Base-by-base conservation (phyloP, 1,140 invertebrate species). In the Brachionus calyciflorus region DNA sequence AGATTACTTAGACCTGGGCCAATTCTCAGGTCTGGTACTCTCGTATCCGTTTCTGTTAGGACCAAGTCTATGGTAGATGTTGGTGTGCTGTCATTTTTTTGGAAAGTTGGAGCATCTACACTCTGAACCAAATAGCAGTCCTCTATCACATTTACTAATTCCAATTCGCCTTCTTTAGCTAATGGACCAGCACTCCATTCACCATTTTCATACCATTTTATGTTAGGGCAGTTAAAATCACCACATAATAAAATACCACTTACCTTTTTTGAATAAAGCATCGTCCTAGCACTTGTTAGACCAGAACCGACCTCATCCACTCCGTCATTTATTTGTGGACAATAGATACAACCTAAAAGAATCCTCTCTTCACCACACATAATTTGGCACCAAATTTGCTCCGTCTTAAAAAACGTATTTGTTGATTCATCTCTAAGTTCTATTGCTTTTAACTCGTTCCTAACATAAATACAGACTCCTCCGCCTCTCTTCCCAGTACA, bases 401-500 rank as follows among this genome's bases (percentile, higher is more conserved):
- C 63, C n/a, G n/a, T n/a, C n/a, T n/a, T n/a, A n/a, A n/a, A n/a
- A n/a, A n/a, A n/a, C n/a, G n/a, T n/a, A n/a, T n/a, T n/a, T n/a
- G n/a, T n/a, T n/a, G n/a, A n/a, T n/a, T n/a, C n/a, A n/a, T n/a
- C n/a, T n/a, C n/a, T n/a, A n/a, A n/a, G n/a, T n/a, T n/a, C n/a
- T n/a, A n/a, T n/a, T n/a, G n/a, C n/a, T n/a, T n/a, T 44, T 19
- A 68, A n/a, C 7, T n/a, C 33, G 4, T 68, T 48, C n/a, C 26
- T 68, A 19, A 68, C 28, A n/a, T 44, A 48, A n/a, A 68, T 68
- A 40, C 26, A 68, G 5, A 68, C 63, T 21, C 63, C 63, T 48
- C 63, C 63, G n/a, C 63, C 30, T 68, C 33, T 68, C 17, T 19
- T 24, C 26, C 10, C 14, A 21, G 14, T 24, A 37, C n/a, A 6